Evolutionary conservation across 2,888 invertebrate genomes (phyloP).

Genomic region (Crossocerus cetratus): DNA sequence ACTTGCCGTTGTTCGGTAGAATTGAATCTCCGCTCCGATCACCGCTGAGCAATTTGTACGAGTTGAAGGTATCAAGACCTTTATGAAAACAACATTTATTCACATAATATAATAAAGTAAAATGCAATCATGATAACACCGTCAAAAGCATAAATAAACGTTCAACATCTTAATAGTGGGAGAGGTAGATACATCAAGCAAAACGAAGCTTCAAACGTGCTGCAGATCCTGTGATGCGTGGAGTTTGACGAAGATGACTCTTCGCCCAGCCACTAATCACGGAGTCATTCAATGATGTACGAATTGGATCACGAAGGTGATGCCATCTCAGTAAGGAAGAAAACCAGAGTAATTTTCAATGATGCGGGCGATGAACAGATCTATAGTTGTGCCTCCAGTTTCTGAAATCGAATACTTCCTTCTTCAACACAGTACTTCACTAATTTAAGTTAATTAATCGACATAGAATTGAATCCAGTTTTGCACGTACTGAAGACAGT

Average conservation of each 20-base stretch:
- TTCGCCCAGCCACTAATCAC: background rate
- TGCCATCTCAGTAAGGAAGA: background rate
- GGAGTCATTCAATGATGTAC: too few species aligned
- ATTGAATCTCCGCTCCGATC: too few species aligned
- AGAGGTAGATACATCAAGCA: constrained; percentile 62
- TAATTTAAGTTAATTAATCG: background rate
- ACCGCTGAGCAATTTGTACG: too few species aligned
- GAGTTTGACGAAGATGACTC: background rate
- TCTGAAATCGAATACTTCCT: background rate
- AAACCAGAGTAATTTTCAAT: constrained; percentile 1
- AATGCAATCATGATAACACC: constrained; percentile 66
- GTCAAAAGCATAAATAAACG: constrained; percentile 62
- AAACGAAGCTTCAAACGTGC: constrained; percentile 52
- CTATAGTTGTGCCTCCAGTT: background rate
- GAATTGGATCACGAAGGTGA: too few species aligned
- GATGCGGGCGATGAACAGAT: too few species aligned
- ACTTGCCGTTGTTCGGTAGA: too few species aligned
- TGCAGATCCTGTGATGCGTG: constrained; percentile 6
- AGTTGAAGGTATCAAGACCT: background rate
- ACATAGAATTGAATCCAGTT: background rate
- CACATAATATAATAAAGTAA: constrained; percentile 60
- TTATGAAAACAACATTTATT: constrained; percentile 69
- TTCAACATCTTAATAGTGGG: constrained; percentile 47
- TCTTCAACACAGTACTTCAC: background rate
- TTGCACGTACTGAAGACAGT: background rate